Base-by-base conservation (phyloP, 1,140 invertebrate genomes). In the Orchesella cincta region DNA sequence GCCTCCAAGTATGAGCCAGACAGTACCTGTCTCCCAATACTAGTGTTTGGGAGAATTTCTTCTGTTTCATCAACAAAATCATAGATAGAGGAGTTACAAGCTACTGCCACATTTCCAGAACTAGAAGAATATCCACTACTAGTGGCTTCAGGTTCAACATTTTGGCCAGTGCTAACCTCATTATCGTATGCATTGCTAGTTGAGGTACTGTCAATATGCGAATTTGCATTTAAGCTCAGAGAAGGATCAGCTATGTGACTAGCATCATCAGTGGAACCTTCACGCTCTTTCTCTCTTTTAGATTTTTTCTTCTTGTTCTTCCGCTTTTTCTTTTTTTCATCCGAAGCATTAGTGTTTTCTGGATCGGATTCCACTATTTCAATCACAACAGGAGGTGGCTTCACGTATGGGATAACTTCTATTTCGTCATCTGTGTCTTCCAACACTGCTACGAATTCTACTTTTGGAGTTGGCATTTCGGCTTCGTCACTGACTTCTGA, bases 71-170 rank as follows among this genome's bases (percentile, higher is more conserved):
- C 39, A 46, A 5, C 18, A 18, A 18, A 46, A 46, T 5, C 34
- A 34, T 12, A 34, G 46, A n/a, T 2, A 3, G 54, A 1, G 16
- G 74, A 39, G 35, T 35, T 67, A 46, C 54, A 64, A 8, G 1
- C 54, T 23, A 28, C 36, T 29, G 34, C 54, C 54, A 39, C 74
- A 75, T 75, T 75, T 64, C n/a, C 39, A 64, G 74, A 75, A 64
- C 74, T 26, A 12, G 12, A 18, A 14, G 5, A 18, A 14, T 14
- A 3, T 14, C 23, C 52, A 12, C 3, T 3, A 8, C 12, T 18
- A 57, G 52, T 14, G 14, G 14, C 23, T 57, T 8, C 23, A 3
- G 14, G 52, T 57, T 57, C 52, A 57, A n/a, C 52, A 57, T 18
- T 23, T 57, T n/a, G 52, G 23, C 52, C 52, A 57, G 8, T 5